These are phyloP conservation scores for Dryobates pubescens DNA, from an alignment of 2,797 vertebrate genomes.

Conservation along the genomic window DNA sequence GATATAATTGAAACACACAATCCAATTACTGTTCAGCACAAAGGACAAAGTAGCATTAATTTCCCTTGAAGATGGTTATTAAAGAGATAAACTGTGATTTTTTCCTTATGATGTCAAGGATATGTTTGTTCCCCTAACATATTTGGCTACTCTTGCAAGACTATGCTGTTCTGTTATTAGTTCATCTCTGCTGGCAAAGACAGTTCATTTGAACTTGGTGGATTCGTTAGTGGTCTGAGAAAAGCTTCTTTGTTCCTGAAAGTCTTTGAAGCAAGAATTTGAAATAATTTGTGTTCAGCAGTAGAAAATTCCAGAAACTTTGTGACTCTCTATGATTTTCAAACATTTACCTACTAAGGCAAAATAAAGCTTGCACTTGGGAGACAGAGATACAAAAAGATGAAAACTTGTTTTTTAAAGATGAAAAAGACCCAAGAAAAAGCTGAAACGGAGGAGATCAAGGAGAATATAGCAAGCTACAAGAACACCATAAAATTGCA, in stretches of 20 bases:
- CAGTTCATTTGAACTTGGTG: constrained; percentile 69
- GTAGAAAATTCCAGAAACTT: constrained; percentile 60
- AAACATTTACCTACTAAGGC: constrained; percentile 72
- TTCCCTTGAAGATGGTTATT: constrained; percentile 83
- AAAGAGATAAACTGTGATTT: constrained; percentile 82
- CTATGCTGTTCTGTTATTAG: constrained; percentile 74
- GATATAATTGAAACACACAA: constrained; percentile 84
- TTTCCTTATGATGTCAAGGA: constrained; percentile 79
- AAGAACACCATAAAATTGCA: constrained; percentile 75
- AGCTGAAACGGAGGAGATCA: constrained; percentile 75
- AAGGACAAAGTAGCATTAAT: constrained; percentile 84
- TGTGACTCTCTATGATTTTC: constrained; percentile 58
- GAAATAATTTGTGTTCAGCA: constrained; percentile 69
- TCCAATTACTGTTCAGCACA: constrained; percentile 83
- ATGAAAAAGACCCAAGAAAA: constrained; percentile 71
- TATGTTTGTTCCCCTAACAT: constrained; percentile 78
- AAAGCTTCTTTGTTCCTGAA: constrained; percentile 79
- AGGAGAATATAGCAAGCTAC: constrained; percentile 67
- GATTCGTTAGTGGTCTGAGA: constrained; percentile 70
- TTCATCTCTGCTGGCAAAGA: constrained; percentile 78
- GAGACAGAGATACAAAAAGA: constrained; percentile 63
- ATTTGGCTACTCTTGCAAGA: constrained; percentile 75
- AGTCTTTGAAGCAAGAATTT: constrained; percentile 76
- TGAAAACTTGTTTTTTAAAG: constrained; percentile 59
- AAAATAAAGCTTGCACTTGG: constrained; percentile 68